phyloP scores from a whole-genome alignment of 2,888 invertebrate species.

The Netelia fuscicornis region DNA sequence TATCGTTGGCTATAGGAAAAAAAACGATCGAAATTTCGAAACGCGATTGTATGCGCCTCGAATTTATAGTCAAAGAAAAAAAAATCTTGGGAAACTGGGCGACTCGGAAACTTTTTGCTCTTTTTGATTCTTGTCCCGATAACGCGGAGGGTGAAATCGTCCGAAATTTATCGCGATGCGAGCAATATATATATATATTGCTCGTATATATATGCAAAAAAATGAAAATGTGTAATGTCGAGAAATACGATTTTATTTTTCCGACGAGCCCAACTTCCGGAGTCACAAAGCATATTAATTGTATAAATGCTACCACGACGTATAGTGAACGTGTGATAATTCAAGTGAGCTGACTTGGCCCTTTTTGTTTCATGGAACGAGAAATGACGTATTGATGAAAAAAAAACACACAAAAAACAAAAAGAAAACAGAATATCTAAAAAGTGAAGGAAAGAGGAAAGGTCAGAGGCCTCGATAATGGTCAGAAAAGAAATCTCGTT shows the following conservation, averaged over 20 bases:
- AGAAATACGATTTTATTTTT: slow-evolving; percentile 34
- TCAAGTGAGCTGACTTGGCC: slow-evolving; percentile 82
- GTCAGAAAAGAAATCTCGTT: slow-evolving; percentile 23
- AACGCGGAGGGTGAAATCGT: slow-evolving; percentile 47
- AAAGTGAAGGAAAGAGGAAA: slow-evolving; percentile 28
- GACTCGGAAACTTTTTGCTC: slow-evolving; percentile 28
- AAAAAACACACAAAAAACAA: slow-evolving; percentile 23
- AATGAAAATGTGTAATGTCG: not conserved
- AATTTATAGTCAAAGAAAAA: slow-evolving; percentile 49
- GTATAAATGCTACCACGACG: slow-evolving; percentile 80
- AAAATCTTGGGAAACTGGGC: slow-evolving; percentile 26
- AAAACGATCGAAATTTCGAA: slow-evolving; percentile 34
- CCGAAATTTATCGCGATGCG: slow-evolving; percentile 16
- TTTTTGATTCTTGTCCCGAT: slow-evolving; percentile 5
- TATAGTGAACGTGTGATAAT: slow-evolving; percentile 83
- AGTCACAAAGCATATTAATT: slow-evolving; percentile 76
- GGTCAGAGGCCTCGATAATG: not conserved
- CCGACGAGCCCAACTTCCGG: slow-evolving; percentile 70
- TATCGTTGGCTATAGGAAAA: slow-evolving; percentile 14
- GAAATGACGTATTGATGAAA: slow-evolving; percentile 19
- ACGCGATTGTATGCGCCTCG: slow-evolving; percentile 40
- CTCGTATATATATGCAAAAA: not conserved
- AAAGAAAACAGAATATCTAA: slow-evolving; percentile 11
- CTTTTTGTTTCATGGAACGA: slow-evolving; percentile 71
- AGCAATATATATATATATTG: not conserved